Evolutionary conservation across 1,140 invertebrate genomes (phyloP).

Genomic region (Tetragnatha versicolor): DNA sequence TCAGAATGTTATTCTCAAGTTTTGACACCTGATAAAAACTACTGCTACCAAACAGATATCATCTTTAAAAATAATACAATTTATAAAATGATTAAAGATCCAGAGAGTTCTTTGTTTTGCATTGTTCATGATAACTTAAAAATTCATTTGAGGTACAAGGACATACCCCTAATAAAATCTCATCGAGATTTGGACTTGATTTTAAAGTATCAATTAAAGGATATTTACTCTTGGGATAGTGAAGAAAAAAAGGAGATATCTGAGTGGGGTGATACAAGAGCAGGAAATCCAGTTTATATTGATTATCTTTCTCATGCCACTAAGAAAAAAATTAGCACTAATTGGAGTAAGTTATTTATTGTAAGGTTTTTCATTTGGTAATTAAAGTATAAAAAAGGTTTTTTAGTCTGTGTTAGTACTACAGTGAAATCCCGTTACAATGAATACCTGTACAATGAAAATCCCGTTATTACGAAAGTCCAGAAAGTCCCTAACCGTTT

Average conservation of each 20-base stretch:
- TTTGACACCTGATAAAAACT: conserved; percentile 8
- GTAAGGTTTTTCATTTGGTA: too few species aligned
- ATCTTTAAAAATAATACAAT: conserved; percentile 34
- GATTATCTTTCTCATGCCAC: neutral
- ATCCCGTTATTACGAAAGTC: too few species aligned
- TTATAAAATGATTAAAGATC: conserved; percentile 32
- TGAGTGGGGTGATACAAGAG: neutral
- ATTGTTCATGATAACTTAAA: conserved; percentile 46
- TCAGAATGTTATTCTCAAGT: conserved; percentile 7
- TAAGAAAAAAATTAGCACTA: neutral
- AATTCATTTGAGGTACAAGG: conserved; percentile 16
- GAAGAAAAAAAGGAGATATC: neutral
- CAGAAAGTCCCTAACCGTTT: too few species aligned
- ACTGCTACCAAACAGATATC: conserved; percentile 36
- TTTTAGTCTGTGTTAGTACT: too few species aligned
- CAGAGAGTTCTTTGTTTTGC: conserved; percentile 31
- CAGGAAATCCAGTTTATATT: conserved; percentile 32
- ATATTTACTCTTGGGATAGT: conserved; percentile 31
- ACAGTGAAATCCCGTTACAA: too few species aligned
- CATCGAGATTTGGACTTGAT: conserved; percentile 32
- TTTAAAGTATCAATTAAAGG: conserved; percentile 8
- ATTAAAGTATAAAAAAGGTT: too few species aligned
- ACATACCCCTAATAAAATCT: conserved; percentile 24
- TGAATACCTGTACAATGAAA: too few species aligned
- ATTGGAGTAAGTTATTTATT: conserved; percentile 35